Base-by-base conservation (phyloP, 2,888 invertebrate species). In the Campoplex capitator region DNA sequence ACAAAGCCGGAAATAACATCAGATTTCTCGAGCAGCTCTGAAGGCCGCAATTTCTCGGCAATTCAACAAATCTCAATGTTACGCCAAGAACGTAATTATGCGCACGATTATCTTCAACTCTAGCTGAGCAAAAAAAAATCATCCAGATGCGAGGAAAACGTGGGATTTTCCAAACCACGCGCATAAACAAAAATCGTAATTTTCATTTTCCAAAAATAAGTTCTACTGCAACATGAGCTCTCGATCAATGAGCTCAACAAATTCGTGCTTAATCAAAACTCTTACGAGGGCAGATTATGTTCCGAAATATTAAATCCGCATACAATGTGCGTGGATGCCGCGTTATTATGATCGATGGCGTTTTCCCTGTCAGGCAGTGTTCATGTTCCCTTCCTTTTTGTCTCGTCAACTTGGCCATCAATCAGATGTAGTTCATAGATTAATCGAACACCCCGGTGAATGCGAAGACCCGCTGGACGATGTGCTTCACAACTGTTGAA, bases 1-100 rank as follows among this genome's bases (percentile, higher is more conserved):
- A 68, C 67, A 68, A 42, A 9, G 32, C 42, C 67, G 38, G 42
- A 68, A 68, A 42, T 38, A 42, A 11, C 67, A 42, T 68, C n/a
- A 32, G 42, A 38, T 68, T 68, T 16, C 67, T n/a, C 4, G 23
- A 23, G 23, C 23, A 42, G 67, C 42, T 42, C 11, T 23, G 23
- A n/a, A 6, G 18, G 67, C 42, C 38, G 9, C 42, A 42, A 42
- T 68, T 68, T 68, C 11, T 42, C 2, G 11, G 18, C 18, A 38
- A 9, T 38, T 68, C 4, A 68, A 38, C 16, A 9, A 42, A 42
- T 18, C n/a, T 16, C 11, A 38, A 67, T 67, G 35, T 11, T 13
- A 4, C 13, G 11, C 58, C 13, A 13, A 7, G 38, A 3, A 0
- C 38, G 35, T 35, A 7, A 35, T 67, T 38, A 18, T 18, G 16